phyloP scores from a whole-genome alignment of 2,797 vertebrate species.

The Champsocephalus gunnari region DNA sequence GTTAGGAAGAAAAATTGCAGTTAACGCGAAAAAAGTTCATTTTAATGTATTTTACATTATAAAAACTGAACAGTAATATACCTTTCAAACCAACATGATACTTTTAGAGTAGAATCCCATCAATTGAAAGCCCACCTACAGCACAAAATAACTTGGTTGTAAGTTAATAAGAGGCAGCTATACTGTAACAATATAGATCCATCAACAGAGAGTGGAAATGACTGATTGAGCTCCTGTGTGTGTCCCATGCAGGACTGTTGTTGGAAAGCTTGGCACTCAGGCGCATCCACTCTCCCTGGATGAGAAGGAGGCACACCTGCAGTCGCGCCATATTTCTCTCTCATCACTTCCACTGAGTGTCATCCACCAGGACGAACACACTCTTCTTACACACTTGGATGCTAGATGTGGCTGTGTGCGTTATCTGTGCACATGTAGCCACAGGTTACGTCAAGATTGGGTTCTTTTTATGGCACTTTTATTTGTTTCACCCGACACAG shows the following conservation, averaged over 20 bases:
- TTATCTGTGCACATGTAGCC: slow-evolving; percentile 35
- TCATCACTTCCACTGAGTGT: slow-evolving; percentile 74
- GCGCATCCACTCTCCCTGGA: slow-evolving; percentile 69
- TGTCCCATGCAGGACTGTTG: slow-evolving; percentile 49
- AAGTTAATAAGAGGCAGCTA: slow-evolving; percentile 11
- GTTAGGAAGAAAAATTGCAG: background rate
- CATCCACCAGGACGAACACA: slow-evolving; percentile 58
- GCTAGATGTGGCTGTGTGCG: slow-evolving; percentile 1
- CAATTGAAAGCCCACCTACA: background rate
- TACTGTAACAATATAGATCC: slow-evolving; percentile 53
- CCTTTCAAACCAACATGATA: background rate
- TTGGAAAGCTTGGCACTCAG: slow-evolving; percentile 63
- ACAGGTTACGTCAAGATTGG: slow-evolving; percentile 41
- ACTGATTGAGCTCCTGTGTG: slow-evolving; percentile 46
- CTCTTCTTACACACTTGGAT: slow-evolving; percentile 39
- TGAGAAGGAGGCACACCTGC: slow-evolving; percentile 71
- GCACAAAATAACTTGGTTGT: background rate
- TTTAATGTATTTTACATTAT: background rate
- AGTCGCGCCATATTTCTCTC: slow-evolving; percentile 72
- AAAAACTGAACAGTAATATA: background rate
- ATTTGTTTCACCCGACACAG: background rate
- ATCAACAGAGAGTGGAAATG: slow-evolving; percentile 55
- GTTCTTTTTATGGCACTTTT: background rate
- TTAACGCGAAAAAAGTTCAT: background rate
- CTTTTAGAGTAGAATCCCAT: background rate